Conservation (phyloP, 92 coral and sea anemone species). For the Porites rus region DNA sequence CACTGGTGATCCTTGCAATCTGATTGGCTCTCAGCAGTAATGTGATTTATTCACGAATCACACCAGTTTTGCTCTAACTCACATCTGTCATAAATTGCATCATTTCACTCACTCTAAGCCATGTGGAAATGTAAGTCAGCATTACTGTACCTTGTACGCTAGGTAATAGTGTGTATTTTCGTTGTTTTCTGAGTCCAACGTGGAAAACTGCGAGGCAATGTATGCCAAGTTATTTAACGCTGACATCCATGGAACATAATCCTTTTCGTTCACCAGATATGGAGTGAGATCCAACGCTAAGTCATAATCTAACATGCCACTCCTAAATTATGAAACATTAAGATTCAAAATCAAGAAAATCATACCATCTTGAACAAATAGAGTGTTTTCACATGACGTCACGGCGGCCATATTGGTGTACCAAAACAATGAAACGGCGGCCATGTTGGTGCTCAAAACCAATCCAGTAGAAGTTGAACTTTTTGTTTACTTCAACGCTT, state of each 20-base stretch:
- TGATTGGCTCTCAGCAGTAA: too few species aligned
- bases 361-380: neutral
- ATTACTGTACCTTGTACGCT: slow-evolving; percentile 37
- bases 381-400: neutral
- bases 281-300: slow-evolving; percentile 81
- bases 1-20: too few species aligned
- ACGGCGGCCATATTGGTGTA: too few species aligned
- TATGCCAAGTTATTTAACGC: slow-evolving; percentile 78
- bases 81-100: too few species aligned
- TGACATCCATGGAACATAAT: slow-evolving; percentile 93
- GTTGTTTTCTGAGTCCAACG: neutral
- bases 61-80: too few species aligned
- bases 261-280: slow-evolving; percentile 78
- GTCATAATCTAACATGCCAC: slow-evolving; percentile 66
- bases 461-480: too few species aligned
- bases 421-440: too few species aligned
- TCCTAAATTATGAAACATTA: slow-evolving; percentile 35
- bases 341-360: neutral
- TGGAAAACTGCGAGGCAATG: slow-evolving; percentile 78
- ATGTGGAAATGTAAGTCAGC: too few species aligned
- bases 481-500: too few species aligned
- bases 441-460: too few species aligned
- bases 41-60: too few species aligned
- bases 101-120: neutral
- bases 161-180: slow-evolving; percentile 9